These are phyloP conservation scores for Pyralis farinalis DNA, from an alignment of 2,888 invertebrate genomes.

Conservation along the genomic window DNA sequence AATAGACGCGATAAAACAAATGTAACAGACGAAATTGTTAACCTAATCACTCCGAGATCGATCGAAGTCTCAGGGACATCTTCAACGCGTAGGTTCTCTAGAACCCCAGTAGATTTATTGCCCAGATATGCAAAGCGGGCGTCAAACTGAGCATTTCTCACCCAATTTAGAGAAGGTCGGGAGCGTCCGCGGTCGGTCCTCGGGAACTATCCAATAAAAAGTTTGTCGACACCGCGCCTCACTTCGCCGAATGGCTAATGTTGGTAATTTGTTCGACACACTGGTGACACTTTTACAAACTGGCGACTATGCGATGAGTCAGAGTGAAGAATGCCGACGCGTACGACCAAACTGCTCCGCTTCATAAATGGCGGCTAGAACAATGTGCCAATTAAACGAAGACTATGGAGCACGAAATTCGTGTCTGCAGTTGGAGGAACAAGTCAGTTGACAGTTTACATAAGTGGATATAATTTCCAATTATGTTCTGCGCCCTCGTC, in stretches of 20 bases:
- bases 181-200: slow-evolving; percentile 29
- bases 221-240: slow-evolving; percentile 38
- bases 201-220: slow-evolving; percentile 45
- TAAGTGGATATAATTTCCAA: slow-evolving; percentile 59
- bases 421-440: slow-evolving; percentile 42
- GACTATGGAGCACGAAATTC: slow-evolving; percentile 52
- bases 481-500: slow-evolving; percentile 49
- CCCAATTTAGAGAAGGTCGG: slow-evolving; percentile 49
- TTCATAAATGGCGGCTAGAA: slow-evolving; percentile 47
- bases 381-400: slow-evolving; percentile 63
- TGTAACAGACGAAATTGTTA: slow-evolving; percentile 34
- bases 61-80: slow-evolving; percentile 24
- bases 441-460: slow-evolving; percentile 48
- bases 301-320: slow-evolving; percentile 31
- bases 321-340: slow-evolving; percentile 37
- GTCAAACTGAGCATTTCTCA: slow-evolving; percentile 56
- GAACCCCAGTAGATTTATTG: slow-evolving; percentile 48
- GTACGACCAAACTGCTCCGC: slow-evolving; percentile 34
- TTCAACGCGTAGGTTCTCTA: too few species aligned
- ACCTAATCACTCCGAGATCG: slow-evolving; percentile 27
- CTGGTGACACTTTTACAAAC: slow-evolving; percentile 38
- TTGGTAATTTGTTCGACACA: slow-evolving; percentile 43
- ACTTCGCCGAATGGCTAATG: slow-evolving; percentile 35
- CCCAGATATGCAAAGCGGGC: slow-evolving; percentile 52
- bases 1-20: slow-evolving; percentile 15